phyloP scores from a whole-genome alignment of 2,888 invertebrate genomes.

The Latrodectus hesperus region DNA sequence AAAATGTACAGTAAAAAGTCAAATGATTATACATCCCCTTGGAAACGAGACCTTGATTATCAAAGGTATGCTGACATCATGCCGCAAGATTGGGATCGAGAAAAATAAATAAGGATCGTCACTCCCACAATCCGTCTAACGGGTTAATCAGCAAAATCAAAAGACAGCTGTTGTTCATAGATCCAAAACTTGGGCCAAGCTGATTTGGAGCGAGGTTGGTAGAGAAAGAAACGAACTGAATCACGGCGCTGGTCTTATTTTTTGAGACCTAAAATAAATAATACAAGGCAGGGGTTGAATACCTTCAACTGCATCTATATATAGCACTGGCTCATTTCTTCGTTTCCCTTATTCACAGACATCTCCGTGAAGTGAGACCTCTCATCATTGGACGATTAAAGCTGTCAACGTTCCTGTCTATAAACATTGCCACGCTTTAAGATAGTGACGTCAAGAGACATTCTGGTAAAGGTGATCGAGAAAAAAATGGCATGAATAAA shows the following conservation, averaged over 20 bases:
- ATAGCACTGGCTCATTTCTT: conserved; percentile 1
- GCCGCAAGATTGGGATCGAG: background rate
- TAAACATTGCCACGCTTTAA: background rate
- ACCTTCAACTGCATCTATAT: conserved; percentile 55
- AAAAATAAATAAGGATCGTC: conserved; percentile 8
- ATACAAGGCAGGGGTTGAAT: conserved; percentile 38
- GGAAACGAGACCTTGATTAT: no score
- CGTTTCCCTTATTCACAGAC: conserved; percentile 4
- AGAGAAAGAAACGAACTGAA: conserved; percentile 13
- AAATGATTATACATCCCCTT: no score
- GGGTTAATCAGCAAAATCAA: conserved; percentile 27
- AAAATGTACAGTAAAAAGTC: no score
- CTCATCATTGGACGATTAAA: conserved; percentile 29
- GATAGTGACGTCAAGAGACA: no score
- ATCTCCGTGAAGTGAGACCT: background rate
- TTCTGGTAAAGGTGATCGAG: no score
- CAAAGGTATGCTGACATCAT: background rate
- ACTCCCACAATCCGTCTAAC: conserved; percentile 4
- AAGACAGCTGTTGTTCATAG: conserved; percentile 21
- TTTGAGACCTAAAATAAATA: conserved; percentile 53
- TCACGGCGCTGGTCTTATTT: conserved; percentile 24
- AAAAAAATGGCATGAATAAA: no score
- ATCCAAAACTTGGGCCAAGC: conserved; percentile 33
- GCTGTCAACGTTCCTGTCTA: conserved; percentile 38
- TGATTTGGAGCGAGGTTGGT: conserved; percentile 48